Base-by-base conservation (phyloP, 37 sponge, comb jelly and placozoan genomes). In the Ianthella basta region DNA sequence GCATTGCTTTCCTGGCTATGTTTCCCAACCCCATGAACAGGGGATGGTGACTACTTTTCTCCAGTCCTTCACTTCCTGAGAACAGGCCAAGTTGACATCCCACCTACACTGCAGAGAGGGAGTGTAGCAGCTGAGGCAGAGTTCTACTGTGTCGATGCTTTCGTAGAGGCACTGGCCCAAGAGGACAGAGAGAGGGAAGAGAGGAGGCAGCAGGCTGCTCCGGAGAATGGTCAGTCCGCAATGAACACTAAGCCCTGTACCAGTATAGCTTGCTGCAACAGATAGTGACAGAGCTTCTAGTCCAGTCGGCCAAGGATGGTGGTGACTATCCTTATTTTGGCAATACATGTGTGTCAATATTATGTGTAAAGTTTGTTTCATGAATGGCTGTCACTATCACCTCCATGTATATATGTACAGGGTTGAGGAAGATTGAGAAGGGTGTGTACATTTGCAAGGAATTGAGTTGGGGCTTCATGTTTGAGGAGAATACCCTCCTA, bases 1-100 rank as follows among this genome's bases (percentile, higher is more conserved):
- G n/a, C n/a, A n/a, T n/a, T n/a, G n/a, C n/a, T n/a, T n/a, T 44
- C 50, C 8, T 10, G 8, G 3, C 50, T 44, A 8, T 10, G 3
- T 44, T 44, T 8, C 50, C 50, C 50, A 44, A 44, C 50, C 8
- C 50, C 50, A 44, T 44, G 50, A 44, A 0, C 57, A 92, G 92
- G 92, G 15, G 86, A 90, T 30, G 87, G 87, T 0, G 87, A 86
- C 78, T 88, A 92, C 55, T 92, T 92, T 70, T 70, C 65, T 0
- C 84, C 87, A 0, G 83, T 92, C 21, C 86, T 92, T 21, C 92
- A 92, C 27, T 92, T 81, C 60, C 80, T 92, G 13, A 70, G 92
- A 10, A 86, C 79, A 39, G 70, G 80, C 16, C 59, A 60, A 12
- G 54, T 88, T 4, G 92, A 88, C 35, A 65, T 86, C 19, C 89